Evolutionary conservation across 1,140 invertebrate genomes (phyloP), one percentile per base, ranked within the genome.

Genomic region (Mamestra configurata): DNA sequence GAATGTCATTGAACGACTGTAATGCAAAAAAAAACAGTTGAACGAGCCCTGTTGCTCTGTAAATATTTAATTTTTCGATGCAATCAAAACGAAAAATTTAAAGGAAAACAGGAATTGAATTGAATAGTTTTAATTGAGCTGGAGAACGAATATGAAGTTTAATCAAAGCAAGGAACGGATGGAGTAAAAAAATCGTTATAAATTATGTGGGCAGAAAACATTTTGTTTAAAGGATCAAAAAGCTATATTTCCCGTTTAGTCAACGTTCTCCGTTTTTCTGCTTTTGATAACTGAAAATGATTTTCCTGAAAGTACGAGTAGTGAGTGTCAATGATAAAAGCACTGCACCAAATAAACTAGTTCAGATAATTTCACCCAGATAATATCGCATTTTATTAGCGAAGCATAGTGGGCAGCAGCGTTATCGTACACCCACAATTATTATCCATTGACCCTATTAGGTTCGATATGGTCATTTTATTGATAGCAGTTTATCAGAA

Each of bases 1-100:
- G 91, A 92, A 91, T 89, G 87, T 83, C 82, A 88, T 81, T 87
- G 81, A 87, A 84, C 76, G 84, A 82, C 70, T 24, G 40, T 20
- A 79, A 77, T 82, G 87, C 79, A 84, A 82, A 84, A 86, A 83
- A 83, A 84, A 85, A 83, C 57, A 61, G 82, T 79, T 79, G 31
- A 59, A 77, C 43, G 24, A 40, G 15, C 18, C 7, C 76, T 66
- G 73, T 64, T 79, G 68, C 18, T 46, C 72, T 80, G 75, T 11
- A 78, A 55, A 83, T 79, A 53, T 73, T 70, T 80, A 15, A 57
- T 57, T 51, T 61, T 61, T 24, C 61, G n/a, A 51, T 49, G 43
- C 27, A 20, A 64, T 76, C 15, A 49, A 64, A 64, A 59, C 31
- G 10, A 64, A 57, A 22, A 13, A 7, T 22, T 6, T 1, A 55